Evolutionary conservation across 1,140 invertebrate species (phyloP).

Genomic region (Ruditapes philippinarum): DNA sequence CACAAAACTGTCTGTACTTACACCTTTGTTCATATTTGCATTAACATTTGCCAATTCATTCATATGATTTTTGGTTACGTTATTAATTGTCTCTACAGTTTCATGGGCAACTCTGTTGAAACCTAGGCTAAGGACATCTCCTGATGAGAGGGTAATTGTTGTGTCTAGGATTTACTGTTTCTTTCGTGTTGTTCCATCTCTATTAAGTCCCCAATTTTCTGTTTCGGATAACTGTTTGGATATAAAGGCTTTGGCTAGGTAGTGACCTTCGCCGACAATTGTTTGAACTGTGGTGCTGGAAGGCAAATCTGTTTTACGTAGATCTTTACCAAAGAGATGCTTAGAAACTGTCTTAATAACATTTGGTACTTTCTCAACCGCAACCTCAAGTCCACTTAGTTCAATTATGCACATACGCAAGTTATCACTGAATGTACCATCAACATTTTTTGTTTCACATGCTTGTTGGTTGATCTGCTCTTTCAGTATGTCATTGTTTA

Average conservation of each 20-base stretch:
- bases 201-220: conserved; percentile 43
- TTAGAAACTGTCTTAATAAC: conserved; percentile 46
- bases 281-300: conserved; percentile 28
- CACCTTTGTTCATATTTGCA: not conserved
- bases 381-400: conserved; percentile 64
- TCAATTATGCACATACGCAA: conserved; percentile 64
- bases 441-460: conserved; percentile 9
- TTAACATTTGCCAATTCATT: not conserved
- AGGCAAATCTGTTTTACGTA: conserved; percentile 49
- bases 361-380: conserved; percentile 63
- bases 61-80: conserved; percentile 32
- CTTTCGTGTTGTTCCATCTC: conserved; percentile 49
- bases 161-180: conserved; percentile 62
- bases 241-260: conserved; percentile 57
- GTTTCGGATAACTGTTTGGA: conserved; percentile 12
- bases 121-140: conserved; percentile 43
- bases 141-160: conserved; percentile 2
- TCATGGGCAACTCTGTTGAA: conserved; percentile 12
- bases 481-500: too few relatives aligned
- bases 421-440: conserved; percentile 47
- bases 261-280: conserved; percentile 69
- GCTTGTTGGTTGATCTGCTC: too few relatives aligned
- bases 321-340: conserved; percentile 42
- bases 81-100: conserved; percentile 20
- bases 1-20: not conserved